Base-by-base conservation (phyloP, 2,797 vertebrate genomes). In the Sebastes steindachneri region DNA sequence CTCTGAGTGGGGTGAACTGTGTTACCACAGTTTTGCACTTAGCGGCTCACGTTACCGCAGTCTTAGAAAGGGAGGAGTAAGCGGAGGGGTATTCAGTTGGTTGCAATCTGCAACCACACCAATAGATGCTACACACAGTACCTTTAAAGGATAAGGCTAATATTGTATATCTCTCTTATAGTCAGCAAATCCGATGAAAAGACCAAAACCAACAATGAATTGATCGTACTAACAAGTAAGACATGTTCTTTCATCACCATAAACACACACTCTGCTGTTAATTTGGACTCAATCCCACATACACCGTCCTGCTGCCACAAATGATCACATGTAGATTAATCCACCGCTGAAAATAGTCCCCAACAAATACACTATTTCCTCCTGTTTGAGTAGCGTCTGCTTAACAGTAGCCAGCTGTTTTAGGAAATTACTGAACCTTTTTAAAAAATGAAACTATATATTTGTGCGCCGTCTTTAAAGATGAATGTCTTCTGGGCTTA, bases 211-310 rank as follows among this genome's bases (percentile, higher is more conserved):
- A 62, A 37, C 7, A 4, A 33, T 11, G 23, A n/a, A 73, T 19
- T 51, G 67, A 84, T 72, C 48, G 23, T 51, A 51, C 48, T 51
- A 45, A 85, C 37, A 25, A 23, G 59, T 9, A 51, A 51, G 48
- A 51, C 17, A 51, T n/a, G 48, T 51, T 17, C 53, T 23, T 37
- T 29, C 31, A 60, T 73, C 4, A 28, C 23, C 58, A 37, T 7
- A 7, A 45, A 64, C 54, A 35, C 11, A 28, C 59, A 35, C 11
- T 4, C 15, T 58, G 37, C 6, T 3, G 12, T 60, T 79, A 17
- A 66, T 25, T 67, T 28, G 0, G 9, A 68, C 29, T 15, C 51
- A 63, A 0, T 14, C 55, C 5, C 51, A 35, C 64, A 69, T 9
- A 28, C 5, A 10, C 26, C 1, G 0, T 68, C 3, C 26, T 3